These are phyloP conservation scores for Strongylocentrotus purpuratus DNA, from an alignment of 35 echinoderm and acorn worm genomes.

Conservation along the genomic window DNA sequence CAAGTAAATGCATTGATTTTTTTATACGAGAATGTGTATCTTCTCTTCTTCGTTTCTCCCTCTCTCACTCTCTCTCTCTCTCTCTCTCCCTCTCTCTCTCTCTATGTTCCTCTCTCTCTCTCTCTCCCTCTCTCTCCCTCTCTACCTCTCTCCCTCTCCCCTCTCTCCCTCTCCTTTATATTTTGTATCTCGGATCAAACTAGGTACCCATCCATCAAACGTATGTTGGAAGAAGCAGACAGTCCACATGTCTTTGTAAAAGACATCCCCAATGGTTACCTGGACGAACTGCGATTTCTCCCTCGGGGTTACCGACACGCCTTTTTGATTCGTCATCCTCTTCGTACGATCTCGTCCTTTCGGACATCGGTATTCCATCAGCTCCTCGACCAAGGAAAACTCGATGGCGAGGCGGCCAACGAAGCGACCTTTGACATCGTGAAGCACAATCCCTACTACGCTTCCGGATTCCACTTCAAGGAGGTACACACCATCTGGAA, in stretches of 20 bases:
- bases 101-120: too few species aligned
- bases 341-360: background rate
- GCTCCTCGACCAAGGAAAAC: background rate
- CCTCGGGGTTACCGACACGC: background rate
- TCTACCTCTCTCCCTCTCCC: too few species aligned
- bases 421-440: background rate
- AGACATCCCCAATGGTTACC: background rate
- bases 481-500: conserved; percentile 24
- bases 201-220: conserved; percentile 21
- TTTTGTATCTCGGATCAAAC: background rate
- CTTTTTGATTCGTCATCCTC: conserved; percentile 20
- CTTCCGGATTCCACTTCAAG: background rate
- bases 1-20: too few species aligned
- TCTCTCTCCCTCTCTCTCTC: too few species aligned
- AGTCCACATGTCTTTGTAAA: conserved; percentile 1
- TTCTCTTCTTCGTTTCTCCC: too few species aligned
- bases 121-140: too few species aligned
- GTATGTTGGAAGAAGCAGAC: background rate
- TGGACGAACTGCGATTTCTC: background rate
- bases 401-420: background rate
- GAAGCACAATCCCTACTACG: background rate
- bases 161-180: too few species aligned
- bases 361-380: background rate
- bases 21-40: too few species aligned
- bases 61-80: too few species aligned